Conservation (phyloP, 2,113 vertebrate genomes). For the Laterallus jamaicensis region DNA sequence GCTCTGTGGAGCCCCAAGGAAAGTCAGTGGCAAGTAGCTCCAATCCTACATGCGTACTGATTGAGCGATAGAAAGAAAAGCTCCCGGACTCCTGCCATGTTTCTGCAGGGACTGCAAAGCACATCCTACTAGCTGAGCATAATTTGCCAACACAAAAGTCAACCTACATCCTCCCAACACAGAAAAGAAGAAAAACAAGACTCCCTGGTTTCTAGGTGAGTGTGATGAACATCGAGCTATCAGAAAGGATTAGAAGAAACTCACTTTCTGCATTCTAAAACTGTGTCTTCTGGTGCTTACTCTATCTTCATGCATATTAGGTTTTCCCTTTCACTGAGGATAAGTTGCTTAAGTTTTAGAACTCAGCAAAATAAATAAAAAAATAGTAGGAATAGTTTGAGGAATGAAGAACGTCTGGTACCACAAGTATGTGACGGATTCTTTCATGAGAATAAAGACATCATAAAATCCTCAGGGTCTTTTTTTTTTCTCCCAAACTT, state of each 20-base stretch:
- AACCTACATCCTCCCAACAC: not conserved
- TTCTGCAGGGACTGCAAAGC: not conserved
- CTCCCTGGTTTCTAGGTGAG: fast-evolving
- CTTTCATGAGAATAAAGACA: not conserved
- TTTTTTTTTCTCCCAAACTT: not conserved
- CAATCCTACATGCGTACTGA: not conserved
- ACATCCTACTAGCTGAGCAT: not conserved
- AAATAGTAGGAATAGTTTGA: not conserved
- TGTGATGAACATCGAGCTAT: not conserved
- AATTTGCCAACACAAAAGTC: not conserved
- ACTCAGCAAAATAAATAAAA: not conserved
- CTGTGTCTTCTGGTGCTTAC: not conserved
- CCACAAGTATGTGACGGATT: not conserved
- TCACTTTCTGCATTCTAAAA: not conserved
- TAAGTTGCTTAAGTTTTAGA: not conserved
- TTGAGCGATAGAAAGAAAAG: not conserved
- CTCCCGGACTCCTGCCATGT: not conserved
- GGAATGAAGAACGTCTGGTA: not conserved
- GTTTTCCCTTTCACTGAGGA: not conserved
- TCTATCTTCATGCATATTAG: not conserved
- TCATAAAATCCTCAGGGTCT: not conserved
- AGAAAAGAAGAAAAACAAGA: not conserved
- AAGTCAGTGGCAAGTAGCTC: not conserved
- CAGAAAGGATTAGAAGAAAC: not conserved
- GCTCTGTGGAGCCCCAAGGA: no score